Evolutionary conservation across 2,113 vertebrate species (phyloP), one percentile per base, ranked within the genome.

Genomic region (Callocephalon fimbriatum): DNA sequence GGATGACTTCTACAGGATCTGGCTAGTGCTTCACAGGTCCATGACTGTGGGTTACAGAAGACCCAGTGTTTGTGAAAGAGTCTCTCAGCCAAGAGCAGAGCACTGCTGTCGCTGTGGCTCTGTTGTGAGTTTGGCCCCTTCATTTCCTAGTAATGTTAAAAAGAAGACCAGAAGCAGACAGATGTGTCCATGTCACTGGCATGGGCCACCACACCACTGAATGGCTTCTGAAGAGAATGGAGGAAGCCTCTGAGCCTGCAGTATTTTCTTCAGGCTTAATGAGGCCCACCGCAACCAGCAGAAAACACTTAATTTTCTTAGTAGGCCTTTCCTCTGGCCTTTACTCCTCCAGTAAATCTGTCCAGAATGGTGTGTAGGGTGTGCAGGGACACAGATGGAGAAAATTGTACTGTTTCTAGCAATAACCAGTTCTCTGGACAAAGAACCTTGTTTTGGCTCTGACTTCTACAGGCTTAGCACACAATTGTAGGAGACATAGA

Each of bases 121-220:
- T 51, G 19, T 7, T 38, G 3, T 13, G 27, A 15, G 5, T 59
- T 62, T 31, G 38, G 6, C 20, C 5, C 2, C 6, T 40, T 0
- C 4, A 10, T 53, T 83, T 75, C 16, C 18, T 88, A 9, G 35
- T 44, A 79, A 68, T 26, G 6, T 75, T 76, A 45, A 13, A 76
- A 93, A 90, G 31, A 15, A 56, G 31, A 70, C 9, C 14, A 58
- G 63, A 75, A 81, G 12, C 18, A 61, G 40, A 5, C 4, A 42
- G 40, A 29, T 42, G 3, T 61, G 31, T 37, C 51, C 15, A 13
- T 45, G 37, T 35, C 50, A 32, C 23, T 44, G 21, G 5, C 3
- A 1, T 3, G 29, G 48, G 32, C 22, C 79, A 21, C 15, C 2
- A 1, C 22, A 47, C 10, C 19, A 26, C 6, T 5, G 2, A 29